Evolutionary conservation across 2,113 vertebrate species (phyloP).

Genomic region (Muntiacus reevesi): DNA sequence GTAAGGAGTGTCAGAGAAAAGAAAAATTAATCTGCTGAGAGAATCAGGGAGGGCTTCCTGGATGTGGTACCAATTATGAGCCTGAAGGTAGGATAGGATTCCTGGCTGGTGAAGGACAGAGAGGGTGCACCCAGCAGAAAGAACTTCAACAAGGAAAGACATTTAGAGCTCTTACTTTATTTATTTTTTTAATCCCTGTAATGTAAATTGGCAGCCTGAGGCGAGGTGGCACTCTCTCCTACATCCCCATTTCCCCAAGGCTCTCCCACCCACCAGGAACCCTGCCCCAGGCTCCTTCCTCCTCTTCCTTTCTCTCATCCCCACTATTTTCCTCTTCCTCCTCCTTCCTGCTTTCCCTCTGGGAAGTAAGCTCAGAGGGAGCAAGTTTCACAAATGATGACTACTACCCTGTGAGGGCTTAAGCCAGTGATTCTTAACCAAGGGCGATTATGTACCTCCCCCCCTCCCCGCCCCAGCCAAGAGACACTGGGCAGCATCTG

Average conservation of each 20-base stretch:
- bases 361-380: not conserved
- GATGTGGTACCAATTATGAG: not conserved
- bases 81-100: not conserved
- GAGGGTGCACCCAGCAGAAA: not conserved
- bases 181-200: not conserved
- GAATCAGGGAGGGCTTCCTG: constrained; percentile 36
- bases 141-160: not conserved
- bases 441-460: not conserved
- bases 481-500: not conserved
- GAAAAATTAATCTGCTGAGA: not conserved
- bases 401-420: not conserved
- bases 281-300: not conserved
- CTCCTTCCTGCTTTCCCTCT: not conserved
- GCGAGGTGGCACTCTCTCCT: not conserved
- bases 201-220: not conserved
- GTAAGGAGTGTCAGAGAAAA: not conserved
- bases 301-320: not conserved
- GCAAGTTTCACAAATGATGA: not conserved
- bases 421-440: not conserved
- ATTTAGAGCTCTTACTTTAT: not conserved
- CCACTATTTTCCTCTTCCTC: not conserved
- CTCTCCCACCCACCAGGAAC: not conserved
- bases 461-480: not conserved
- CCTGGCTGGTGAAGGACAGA: not conserved
- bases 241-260: not conserved